Base-by-base conservation (phyloP, 2,888 invertebrate species). In the Carabus problematicus region DNA sequence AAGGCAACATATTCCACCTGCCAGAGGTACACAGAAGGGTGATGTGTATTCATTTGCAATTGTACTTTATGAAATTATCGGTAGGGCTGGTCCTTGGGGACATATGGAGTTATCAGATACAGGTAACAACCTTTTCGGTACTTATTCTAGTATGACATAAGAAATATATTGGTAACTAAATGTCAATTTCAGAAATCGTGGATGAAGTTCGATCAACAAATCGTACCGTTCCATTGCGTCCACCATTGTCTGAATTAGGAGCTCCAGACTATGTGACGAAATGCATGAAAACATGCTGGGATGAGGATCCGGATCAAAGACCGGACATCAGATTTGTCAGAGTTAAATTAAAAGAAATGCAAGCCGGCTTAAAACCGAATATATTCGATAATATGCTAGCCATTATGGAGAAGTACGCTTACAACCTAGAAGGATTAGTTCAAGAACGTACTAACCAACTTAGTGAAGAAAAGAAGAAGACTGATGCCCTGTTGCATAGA, bases 341-440 rank as follows among this genome's bases (percentile, higher is more conserved):
- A 61, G 84, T 91, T 1, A 85, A 89, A 64, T 85, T 95, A 0
- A 94, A 94, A 81, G 91, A 92, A 75, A 89, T 95, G 88, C 92
- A 93, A 77, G 86, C 88, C 43, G 89, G 90, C 73, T 82, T 90
- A 84, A 93, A 93, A 80, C 88, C 92, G 1, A 93, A 94, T 75
- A 93, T 94, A 73, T 93, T 94, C 77, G 94, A 94, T 82, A 94
- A 94, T 77, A 94, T 95, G 94, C 82, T 95, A 71, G 88, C 91
- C 0, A 93, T 94, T 79, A 94, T 95, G 94, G 94, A 95, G 80
- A 94, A 94, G 78, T 94, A 95, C 77, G 94, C 94, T 0, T 91
- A 91, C 49, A 94, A 94, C 80, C 80, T 95, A 71, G 95, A 95
- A 78, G 89, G 91, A 0, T 82, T 94, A 49, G 93, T 95, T 0